These are phyloP conservation scores for Hedya salicella DNA, from an alignment of 2,888 invertebrate genomes.

Conservation along the genomic window DNA sequence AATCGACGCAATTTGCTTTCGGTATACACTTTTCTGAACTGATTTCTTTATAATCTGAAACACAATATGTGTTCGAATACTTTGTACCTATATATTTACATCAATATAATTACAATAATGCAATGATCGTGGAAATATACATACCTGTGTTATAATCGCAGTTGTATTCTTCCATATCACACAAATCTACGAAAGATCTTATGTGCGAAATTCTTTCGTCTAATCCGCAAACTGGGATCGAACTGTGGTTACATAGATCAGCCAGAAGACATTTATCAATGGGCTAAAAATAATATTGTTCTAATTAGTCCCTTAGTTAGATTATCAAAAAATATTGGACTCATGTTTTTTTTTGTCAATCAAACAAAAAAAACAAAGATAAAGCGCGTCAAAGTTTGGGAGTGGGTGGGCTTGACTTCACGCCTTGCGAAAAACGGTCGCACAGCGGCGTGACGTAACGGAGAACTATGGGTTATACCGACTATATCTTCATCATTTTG, in stretches of 20 bases:
- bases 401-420: no score
- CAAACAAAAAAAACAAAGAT: no score
- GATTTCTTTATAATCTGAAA: background rate
- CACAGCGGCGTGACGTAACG: no score
- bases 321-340: no score
- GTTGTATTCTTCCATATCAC: constrained; percentile 1
- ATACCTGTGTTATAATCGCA: background rate
- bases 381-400: no score
- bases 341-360: no score
- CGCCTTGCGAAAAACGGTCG: no score
- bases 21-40: background rate
- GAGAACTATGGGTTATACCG: no score
- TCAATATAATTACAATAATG: no score
- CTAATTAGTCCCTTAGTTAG: no score
- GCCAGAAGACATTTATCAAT: background rate
- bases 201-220: background rate
- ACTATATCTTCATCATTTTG: no score
- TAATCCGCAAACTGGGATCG: background rate
- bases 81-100: no score
- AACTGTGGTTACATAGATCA: background rate
- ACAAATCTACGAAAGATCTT: background rate
- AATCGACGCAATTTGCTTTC: background rate
- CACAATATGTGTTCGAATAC: background rate
- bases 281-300: background rate
- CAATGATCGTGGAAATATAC: background rate